Base-by-base conservation (phyloP, 2,888 invertebrate genomes). In the Petrophora chlorosata region DNA sequence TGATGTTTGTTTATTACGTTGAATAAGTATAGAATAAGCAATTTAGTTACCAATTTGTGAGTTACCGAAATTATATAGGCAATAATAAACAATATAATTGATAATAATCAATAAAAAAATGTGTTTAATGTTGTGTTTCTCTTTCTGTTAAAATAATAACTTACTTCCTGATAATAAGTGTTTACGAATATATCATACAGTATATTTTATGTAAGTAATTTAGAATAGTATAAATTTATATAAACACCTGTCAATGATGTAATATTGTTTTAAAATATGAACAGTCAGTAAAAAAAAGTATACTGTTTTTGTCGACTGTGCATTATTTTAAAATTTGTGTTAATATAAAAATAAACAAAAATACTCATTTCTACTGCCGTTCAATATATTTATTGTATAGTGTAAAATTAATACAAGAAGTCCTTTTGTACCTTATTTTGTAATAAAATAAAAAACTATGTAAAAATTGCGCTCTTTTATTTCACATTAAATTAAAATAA, bases 361-460 rank as follows among this genome's bases (percentile, higher is more conserved):
- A 60, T 57, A 60, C 60, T 60, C 60, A 59, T 19, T 9, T 48
- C 35, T 55, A 60, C 55, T 60, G 60, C 66, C 60, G 30, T 51
- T 44, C 55, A 51, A 47, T 32, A 60, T 57, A 67, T 63, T 65
- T 63, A 63, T 59, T 66, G 51, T 62, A 36, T 60, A 59, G 46
- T 49, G 19, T 47, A 44, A 38, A 52, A 57, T 60, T 59, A 59
- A 59, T 64, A 44, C 58, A 61, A 56, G 61, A 73, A 75, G 76
- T 79, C 79, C 74, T 82, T 83, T 82, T 85, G 81, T 85, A 85
- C 82, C 82, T 83, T 77, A 75, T 80, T 82, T 82, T 71, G 73
- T 71, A 63, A 70, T 71, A 72, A 78, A 74, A 66, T 34, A 39
- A 34, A 42, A 41, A 42, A 48, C 25, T 34, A 26, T 32, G 14